Evolutionary conservation across 2,888 invertebrate species (phyloP).

Genomic region (Meloe dianella): DNA sequence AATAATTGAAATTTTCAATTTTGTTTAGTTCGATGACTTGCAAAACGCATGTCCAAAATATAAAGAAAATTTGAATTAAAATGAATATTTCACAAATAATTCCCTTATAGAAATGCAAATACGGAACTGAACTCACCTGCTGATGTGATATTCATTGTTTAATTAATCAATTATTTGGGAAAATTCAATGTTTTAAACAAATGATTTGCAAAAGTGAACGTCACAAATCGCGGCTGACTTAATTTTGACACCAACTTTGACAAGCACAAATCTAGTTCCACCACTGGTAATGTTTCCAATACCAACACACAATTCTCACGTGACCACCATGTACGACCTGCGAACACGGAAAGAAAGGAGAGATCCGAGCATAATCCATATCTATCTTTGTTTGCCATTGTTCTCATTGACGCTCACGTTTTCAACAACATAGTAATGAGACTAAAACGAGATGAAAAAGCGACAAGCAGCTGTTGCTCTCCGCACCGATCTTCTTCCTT

Average conservation of each 20-base stretch:
- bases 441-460: no score
- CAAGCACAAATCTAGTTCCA: neutral
- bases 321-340: no score
- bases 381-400: no score
- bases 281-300: neutral
- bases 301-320: neutral
- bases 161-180: conserved; percentile 31
- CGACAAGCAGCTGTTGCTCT: no score
- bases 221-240: neutral
- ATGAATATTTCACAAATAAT: conserved; percentile 13
- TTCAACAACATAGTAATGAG: no score
- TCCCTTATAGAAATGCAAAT: conserved; percentile 18
- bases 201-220: conserved; percentile 1
- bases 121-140: conserved; percentile 52
- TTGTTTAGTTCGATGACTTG: conserved; percentile 47
- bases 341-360: no score
- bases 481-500: no score
- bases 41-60: conserved; percentile 46
- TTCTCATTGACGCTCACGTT: no score
- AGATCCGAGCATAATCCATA: no score
- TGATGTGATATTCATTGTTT: conserved; percentile 64
- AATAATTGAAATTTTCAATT: conserved; percentile 24
- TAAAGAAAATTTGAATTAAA: conserved; percentile 33
- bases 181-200: neutral
- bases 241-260: neutral